Percentiles rank a stretch among this genome's conserved stretches.
phyloP scores from a whole-genome alignment of 2,797 vertebrate species.

The Heteromormyrus szaboi region DNA sequence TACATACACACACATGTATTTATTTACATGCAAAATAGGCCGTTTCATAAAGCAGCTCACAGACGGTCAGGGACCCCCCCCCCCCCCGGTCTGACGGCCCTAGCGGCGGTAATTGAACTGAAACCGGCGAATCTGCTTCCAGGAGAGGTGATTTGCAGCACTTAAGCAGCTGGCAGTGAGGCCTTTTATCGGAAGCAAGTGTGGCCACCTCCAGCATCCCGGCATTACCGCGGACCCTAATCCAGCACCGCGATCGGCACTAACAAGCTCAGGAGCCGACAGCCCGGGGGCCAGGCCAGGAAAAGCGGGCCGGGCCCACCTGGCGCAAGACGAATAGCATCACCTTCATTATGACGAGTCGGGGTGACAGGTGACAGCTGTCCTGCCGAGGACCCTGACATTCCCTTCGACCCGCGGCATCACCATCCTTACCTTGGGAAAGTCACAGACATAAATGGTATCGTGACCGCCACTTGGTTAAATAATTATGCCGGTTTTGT shows the following conservation, averaged over 20 bases:
- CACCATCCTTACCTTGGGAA: slow-evolving; percentile 49
- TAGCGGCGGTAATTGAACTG: neutral
- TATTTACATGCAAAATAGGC: neutral
- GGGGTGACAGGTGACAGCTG: slow-evolving; percentile 57
- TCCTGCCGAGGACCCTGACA: slow-evolving; percentile 58
- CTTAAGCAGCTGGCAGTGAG: neutral
- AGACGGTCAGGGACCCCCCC: neutral
- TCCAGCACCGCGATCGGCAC: neutral
- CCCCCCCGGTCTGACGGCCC: neutral
- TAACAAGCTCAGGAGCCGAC: slow-evolving; percentile 3
- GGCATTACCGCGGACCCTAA: neutral
- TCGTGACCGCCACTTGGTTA: slow-evolving; percentile 55
- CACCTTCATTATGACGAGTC: slow-evolving; percentile 41
- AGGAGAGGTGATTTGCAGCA: neutral
- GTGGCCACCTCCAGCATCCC: neutral
- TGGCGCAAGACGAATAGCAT: slow-evolving; percentile 41
- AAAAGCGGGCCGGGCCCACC: slow-evolving; percentile 29
- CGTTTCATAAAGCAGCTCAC: neutral
- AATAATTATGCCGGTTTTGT: slow-evolving; percentile 62
- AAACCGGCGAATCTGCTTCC: neutral
- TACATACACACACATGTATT: neutral
- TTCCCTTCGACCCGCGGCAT: slow-evolving; percentile 40
- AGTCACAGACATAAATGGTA: slow-evolving; percentile 59
- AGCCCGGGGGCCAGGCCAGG: neutral
- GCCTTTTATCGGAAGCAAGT: neutral